Base-by-base conservation (phyloP, 2,888 invertebrate genomes). In the Parnassius glacialis region DNA sequence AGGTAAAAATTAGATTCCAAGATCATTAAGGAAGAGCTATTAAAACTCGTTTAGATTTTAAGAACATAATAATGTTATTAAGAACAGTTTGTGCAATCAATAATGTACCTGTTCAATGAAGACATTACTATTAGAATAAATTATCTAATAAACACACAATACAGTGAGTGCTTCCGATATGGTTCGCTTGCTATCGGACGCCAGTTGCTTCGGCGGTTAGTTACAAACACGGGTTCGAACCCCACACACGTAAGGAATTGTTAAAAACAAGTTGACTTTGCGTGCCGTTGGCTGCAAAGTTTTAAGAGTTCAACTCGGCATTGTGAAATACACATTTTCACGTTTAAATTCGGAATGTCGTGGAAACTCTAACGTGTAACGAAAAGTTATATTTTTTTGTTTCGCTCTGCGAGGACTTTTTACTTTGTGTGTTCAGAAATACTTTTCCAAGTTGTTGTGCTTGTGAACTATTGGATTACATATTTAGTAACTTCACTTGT, bases 201-300 rank as follows among this genome's bases (percentile, higher is more conserved):
- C 78, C 86, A 87, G 87, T 85, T 87, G 87, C 76, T 72, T 66
- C 73, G 82, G 74, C 85, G 85, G 87, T 89, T 89, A 90, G 90
- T 90, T 80, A 74, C 78, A 72, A 74, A 66, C 74, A 78, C 80
- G 83, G 85, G 76, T 84, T 85, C 79, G 81, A 87, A 87, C 89
- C 87, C 88, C 87, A 84, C 88, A 90, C 90, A 90, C 90, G 89
- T 81, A 74, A 71, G 73, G 71, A 68, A 67, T 65, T 70, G 68
- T 67, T 59, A 43, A 59, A 66, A 64, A 68, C 68, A 67, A 64
- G 55, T 50, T 56, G 56, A 65, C 64, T 65, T 66, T 43, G 57
- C 62, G 63, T 61, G 67, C 68, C 64, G 66, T 64, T 64, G 65
- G 66, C 63, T 67, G 61, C 64, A 62, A 64, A 57, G 58, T 70